Conservation (phyloP, 2,113 vertebrate species). For the Rhegmatorhina hoffmannsi region DNA sequence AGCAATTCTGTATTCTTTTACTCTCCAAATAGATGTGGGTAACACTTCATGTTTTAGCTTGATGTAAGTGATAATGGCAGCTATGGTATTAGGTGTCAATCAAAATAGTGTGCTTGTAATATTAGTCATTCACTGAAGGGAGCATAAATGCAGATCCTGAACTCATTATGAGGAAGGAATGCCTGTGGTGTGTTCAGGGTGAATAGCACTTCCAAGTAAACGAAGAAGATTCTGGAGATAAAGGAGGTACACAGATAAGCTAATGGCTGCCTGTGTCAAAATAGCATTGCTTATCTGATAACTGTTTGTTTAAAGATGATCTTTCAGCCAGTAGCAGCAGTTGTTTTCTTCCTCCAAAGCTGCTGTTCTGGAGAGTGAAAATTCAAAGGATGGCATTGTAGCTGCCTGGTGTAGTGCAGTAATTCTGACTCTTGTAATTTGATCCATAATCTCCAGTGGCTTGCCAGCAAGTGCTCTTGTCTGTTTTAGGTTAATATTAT, state of each 20-base stretch:
- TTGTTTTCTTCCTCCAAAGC: slow-evolving; percentile 6
- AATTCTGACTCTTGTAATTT: neutral
- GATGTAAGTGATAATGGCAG: slow-evolving; percentile 66
- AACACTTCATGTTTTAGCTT: slow-evolving; percentile 58
- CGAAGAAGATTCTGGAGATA: neutral
- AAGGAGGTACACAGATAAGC: slow-evolving; percentile 1
- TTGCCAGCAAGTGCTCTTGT: neutral
- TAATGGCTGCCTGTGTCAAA: neutral
- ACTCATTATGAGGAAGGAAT: slow-evolving; percentile 18
- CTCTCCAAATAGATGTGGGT: slow-evolving; percentile 59
- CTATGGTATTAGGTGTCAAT: slow-evolving; percentile 63
- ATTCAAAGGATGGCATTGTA: neutral
- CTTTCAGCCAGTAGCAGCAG: neutral
- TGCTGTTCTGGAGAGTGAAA: neutral
- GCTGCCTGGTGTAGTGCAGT: neutral
- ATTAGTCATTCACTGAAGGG: slow-evolving; percentile 56
- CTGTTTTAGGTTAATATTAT: neutral
- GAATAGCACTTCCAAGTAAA: slow-evolving; percentile 2
- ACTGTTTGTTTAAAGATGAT: neutral
- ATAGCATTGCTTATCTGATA: neutral
- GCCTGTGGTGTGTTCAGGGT: neutral
- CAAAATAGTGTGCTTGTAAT: slow-evolving; percentile 51
- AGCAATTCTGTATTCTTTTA: slow-evolving; percentile 59
- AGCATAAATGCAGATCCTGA: slow-evolving; percentile 26
- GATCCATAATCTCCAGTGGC: neutral